phyloP scores from a whole-genome alignment of 2,113 vertebrate genomes.

The Solea senegalensis region DNA sequence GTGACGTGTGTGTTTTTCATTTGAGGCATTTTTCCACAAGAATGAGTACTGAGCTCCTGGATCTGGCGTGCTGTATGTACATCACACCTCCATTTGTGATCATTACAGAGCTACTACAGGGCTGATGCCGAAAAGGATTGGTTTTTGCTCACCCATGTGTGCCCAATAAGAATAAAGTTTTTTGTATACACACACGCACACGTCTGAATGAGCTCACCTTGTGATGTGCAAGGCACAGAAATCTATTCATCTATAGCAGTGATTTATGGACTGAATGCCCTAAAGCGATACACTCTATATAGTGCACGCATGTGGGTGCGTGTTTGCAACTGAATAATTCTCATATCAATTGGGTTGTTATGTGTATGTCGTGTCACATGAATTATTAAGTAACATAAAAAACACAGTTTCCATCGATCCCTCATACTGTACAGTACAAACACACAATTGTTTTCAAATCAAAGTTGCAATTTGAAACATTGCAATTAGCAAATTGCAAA shows the following conservation, averaged over 20 bases:
- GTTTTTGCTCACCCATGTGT: background rate
- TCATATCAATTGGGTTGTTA: background rate
- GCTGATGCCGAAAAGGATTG: slow-evolving; percentile 12
- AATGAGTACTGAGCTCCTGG: slow-evolving; percentile 13
- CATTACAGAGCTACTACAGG: background rate
- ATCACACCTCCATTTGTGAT: slow-evolving; percentile 15
- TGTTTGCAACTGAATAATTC: background rate
- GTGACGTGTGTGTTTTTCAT: slow-evolving; percentile 7
- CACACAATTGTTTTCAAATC: background rate
- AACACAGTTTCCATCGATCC: slow-evolving; percentile 1
- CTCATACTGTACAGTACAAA: slow-evolving; percentile 4
- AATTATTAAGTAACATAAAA: slow-evolving; percentile 5
- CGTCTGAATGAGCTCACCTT: background rate
- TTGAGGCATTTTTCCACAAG: slow-evolving; percentile 2
- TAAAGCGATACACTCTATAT: background rate
- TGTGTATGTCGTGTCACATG: slow-evolving; percentile 10
- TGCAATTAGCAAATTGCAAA: no score
- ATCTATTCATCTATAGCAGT: slow-evolving; percentile 21
- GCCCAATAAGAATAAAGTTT: background rate
- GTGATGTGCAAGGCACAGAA: slow-evolving; percentile 18
- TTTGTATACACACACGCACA: slow-evolving; percentile 16
- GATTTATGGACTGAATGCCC: slow-evolving; percentile 24
- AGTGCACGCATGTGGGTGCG: background rate
- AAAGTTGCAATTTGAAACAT: no score
- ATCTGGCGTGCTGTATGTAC: background rate